These are phyloP conservation scores for Amblyjoppa proteus DNA, from an alignment of 2,888 invertebrate genomes.

Conservation along the genomic window DNA sequence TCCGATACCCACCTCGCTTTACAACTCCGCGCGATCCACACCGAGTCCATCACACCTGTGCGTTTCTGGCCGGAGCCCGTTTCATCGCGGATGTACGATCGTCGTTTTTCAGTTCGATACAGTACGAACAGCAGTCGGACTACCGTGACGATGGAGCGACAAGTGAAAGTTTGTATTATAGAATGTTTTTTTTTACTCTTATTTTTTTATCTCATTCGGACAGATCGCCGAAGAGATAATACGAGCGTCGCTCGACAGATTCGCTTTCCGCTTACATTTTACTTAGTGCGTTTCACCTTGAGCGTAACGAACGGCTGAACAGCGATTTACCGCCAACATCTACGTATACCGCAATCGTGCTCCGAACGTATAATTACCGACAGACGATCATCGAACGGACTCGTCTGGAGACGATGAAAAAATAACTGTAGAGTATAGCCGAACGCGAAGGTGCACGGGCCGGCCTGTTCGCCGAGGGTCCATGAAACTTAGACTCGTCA, in stretches of 20 bases:
- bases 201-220: neutral
- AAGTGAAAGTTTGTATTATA: conserved; percentile 55
- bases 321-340: conserved; percentile 3
- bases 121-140: neutral
- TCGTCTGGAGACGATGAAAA: neutral
- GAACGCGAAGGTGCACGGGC: neutral
- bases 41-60: conserved; percentile 30
- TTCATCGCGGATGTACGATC: neutral
- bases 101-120: neutral
- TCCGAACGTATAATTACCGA: neutral
- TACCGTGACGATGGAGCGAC: conserved; percentile 33
- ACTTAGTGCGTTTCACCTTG: neutral
- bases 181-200: conserved; percentile 7
- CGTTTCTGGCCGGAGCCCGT: conserved; percentile 11
- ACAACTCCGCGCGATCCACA: conserved; percentile 14
- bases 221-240: neutral
- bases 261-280: conserved; percentile 22
- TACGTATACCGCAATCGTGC: neutral
- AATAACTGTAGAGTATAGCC: conserved; percentile 9
- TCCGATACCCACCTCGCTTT: conserved; percentile 61
- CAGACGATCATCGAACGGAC: conserved; percentile 2
- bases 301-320: conserved; percentile 6
- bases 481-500: conserved; percentile 7
- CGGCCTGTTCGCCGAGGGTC: conserved; percentile 7
- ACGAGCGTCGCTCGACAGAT: conserved; percentile 2